Evolutionary conservation across 2,113 vertebrate genomes (phyloP), one percentile per base, ranked within the genome.

Genomic region (Lota lota): DNA sequence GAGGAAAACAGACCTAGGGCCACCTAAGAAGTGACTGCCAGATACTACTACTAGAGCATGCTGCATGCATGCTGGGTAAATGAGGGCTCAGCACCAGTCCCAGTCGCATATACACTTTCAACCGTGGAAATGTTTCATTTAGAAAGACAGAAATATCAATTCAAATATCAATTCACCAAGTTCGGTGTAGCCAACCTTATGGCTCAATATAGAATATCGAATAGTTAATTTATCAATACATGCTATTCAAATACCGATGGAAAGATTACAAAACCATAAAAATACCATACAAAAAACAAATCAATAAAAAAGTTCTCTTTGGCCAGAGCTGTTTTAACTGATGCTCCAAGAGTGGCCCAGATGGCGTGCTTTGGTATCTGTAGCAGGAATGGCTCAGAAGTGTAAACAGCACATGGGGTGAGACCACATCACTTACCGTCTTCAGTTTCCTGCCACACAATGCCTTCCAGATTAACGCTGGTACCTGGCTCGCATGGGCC

Each of bases 391-490:
- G n/a, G 1, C 17, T 11, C 21, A 40, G 28, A 21, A 53, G 67
- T n/a, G 53, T 24, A 60, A 72, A 51, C 50, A 50, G 67, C 51
- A 28, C 66, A 22, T 22, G 18, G 22, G 22, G 12, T 54, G 40
- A 56, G 68, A 65, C 47, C 28, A 4, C 36, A 73, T 60, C 8
- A 74, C 97, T 96, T 90, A 99, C 97, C 97, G 0, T 99, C 97
- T 82, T 99, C 97, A 0, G 96, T 99, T 88, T 99, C 97, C 81
- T 99, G 97, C 97, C 97, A 99, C 73, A 99, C 97, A 0, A 99
- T 99, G 85, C 97, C 97, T 87, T 99, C 96, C 11, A 99, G 94
- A 87, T 99, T 99, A 75, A 99, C 97, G 0, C 97, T 99, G 80
- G 97, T 99, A 7, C 97, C 97, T 0, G 97, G 97, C 83, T 99